phyloP scores from a whole-genome alignment of 1,140 invertebrate species.

The Pinna nobilis region DNA sequence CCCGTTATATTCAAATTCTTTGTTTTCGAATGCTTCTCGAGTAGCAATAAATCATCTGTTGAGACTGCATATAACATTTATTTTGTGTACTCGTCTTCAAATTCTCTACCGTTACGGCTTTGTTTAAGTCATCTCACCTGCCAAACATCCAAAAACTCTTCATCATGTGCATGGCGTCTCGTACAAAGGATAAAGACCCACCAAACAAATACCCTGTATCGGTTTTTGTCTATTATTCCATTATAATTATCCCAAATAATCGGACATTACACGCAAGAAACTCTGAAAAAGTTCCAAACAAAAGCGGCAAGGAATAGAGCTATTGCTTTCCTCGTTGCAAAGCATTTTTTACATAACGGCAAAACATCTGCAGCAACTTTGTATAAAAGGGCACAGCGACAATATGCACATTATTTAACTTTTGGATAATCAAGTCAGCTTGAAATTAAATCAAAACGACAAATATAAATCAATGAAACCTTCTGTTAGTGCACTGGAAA shows the following conservation, averaged over 20 bases:
- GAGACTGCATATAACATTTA: constrained; percentile 56
- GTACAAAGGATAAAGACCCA: constrained; percentile 40
- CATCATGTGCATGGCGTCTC: constrained; percentile 42
- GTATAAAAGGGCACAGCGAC: constrained; percentile 45
- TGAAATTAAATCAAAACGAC: constrained; percentile 51
- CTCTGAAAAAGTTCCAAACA: constrained; percentile 48
- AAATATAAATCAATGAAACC: constrained; percentile 54
- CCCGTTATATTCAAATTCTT: constrained; percentile 44
- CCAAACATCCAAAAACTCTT: constrained; percentile 28
- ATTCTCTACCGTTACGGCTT: constrained; percentile 27
- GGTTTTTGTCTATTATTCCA: constrained; percentile 54
- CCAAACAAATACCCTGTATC: constrained; percentile 46
- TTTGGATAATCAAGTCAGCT: constrained; percentile 46
- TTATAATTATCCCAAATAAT: constrained; percentile 61
- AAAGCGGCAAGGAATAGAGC: constrained; percentile 36
- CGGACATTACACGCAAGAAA: constrained; percentile 58
- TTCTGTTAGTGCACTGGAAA: constrained; percentile 25
- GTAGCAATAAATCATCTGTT: constrained; percentile 62
- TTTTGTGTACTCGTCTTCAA: constrained; percentile 51
- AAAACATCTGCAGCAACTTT: constrained; percentile 49
- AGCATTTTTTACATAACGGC: constrained; percentile 28
- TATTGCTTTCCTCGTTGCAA: constrained; percentile 31
- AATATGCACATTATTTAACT: constrained; percentile 47
- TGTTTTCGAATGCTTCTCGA: constrained; percentile 57
- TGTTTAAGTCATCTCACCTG: constrained; percentile 53